Evolutionary conservation across 2,888 invertebrate genomes (phyloP).

Genomic region (Lissocephala sabroskyi): DNA sequence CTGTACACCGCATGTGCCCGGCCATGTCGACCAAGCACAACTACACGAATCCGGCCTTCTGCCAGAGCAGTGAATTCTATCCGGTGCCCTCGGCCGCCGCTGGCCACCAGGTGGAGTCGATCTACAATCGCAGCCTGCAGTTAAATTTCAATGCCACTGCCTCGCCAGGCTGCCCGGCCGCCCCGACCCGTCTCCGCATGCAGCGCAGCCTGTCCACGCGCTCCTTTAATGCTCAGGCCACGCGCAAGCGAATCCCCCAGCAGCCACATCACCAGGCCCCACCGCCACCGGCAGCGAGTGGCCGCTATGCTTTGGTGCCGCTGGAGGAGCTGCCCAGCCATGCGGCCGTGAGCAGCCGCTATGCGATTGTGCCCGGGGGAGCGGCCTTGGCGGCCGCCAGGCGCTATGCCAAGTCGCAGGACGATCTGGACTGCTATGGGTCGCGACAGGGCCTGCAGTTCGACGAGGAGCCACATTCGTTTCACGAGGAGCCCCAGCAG

Average conservation of each 20-base stretch:
- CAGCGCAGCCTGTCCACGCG: conserved; percentile 72
- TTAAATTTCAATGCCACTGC: conserved; percentile 50
- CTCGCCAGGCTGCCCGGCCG: conserved; percentile 14
- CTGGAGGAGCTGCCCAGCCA: conserved; percentile 68
- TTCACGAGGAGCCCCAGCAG: conserved; percentile 63
- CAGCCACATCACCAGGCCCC: conserved; percentile 34
- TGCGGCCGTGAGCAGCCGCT: conserved; percentile 58
- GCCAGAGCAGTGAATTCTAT: conserved; percentile 82
- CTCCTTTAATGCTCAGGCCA: conserved; percentile 54
- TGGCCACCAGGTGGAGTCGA: conserved; percentile 55
- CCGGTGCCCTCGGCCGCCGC: conserved; percentile 57
- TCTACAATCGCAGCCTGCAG: conserved; percentile 68
- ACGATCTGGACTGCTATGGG: conserved; percentile 66
- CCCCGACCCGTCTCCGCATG: conserved; percentile 52
- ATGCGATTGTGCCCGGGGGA: conserved; percentile 69
- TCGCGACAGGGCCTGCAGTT: conserved; percentile 35
- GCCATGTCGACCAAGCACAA: conserved; percentile 73
- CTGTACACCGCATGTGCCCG: conserved; percentile 31
- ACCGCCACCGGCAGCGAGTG: conserved; percentile 46
- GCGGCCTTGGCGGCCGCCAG: conserved; percentile 63
- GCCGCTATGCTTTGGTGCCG: conserved; percentile 74
- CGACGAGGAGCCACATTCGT: conserved; percentile 59
- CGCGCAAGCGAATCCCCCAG: conserved; percentile 49
- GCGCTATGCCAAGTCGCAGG: conserved; percentile 70
- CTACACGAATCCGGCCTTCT: conserved; percentile 87